Evolutionary conservation across 1,140 invertebrate genomes (phyloP), one percentile per base, ranked within the genome.

Genomic region (Orchesella cincta): DNA sequence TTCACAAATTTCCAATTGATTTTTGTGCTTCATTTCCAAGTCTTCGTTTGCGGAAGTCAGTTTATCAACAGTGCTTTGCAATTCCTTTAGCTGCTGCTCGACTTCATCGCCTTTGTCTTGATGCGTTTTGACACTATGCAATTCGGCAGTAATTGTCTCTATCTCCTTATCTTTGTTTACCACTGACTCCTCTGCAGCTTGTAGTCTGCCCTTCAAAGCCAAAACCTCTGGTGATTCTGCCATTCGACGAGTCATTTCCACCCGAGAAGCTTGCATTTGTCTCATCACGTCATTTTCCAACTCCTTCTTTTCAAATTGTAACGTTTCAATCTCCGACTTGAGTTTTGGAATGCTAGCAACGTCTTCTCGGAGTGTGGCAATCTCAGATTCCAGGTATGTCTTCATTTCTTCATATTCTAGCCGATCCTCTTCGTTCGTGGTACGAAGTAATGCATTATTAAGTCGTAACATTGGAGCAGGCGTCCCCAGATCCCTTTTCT

Each of bases 261-360:
- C n/a, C n/a, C n/a, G n/a, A n/a, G 35, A 46, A n/a, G 71, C 36
- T 39, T 36, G 2, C 18, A 73, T 73, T 46, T 67, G 62, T 29
- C 62, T 36, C 35, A 73, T 12, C 36, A 73, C 39, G 23, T 51
- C 35, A 39, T 73, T 73, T 73, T 73, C 35, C 36, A 46, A 35
- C 35, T 46, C 34, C 46, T 46, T 34, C 34, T 39, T 73, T 23
- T 73, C 71, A 2, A 31, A 51, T 2, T 3, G 36, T 23, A 73
- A 23, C 28, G 12, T 14, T 5, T 51, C 16, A 35, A 36, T 73
- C 20, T 73, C 8, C 54, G 12, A 57, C n/a, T 46, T 46, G 18
- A 46, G 8, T 3, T 14, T 57, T 57, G 5, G 23, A 57, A 3
- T n/a, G 54, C 23, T 62, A n/a, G 54, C 54, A 62, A 28, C 39